Conservation (phyloP, 2,888 invertebrate species). For the Leptinotarsa rubiginosa region DNA sequence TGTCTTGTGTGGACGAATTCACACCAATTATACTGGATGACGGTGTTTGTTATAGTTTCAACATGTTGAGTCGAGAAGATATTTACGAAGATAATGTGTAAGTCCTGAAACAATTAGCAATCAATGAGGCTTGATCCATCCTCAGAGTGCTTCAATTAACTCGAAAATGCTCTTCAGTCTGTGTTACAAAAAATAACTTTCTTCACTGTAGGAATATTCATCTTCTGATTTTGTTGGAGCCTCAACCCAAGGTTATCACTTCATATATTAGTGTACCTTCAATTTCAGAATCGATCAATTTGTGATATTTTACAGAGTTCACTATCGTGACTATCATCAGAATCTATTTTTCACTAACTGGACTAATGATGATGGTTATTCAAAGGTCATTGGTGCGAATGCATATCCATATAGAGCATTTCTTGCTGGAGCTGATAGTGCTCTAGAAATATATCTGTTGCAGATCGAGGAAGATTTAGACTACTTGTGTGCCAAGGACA, state of each 20-base stretch:
- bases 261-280: too few relatives aligned
- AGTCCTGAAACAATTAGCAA: background rate
- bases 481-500: background rate
- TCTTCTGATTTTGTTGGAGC: too few relatives aligned
- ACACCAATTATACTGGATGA: background rate
- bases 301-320: background rate
- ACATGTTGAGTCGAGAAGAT: constrained; percentile 2
- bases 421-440: constrained; percentile 5
- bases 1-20: background rate
- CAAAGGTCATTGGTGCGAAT: background rate
- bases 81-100: background rate
- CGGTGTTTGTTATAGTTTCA: background rate
- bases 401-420: background rate
- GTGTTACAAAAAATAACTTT: too few relatives aligned
- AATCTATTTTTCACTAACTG: background rate
- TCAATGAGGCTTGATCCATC: too few relatives aligned
- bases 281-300: too few relatives aligned
- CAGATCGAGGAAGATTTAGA: background rate
- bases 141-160: too few relatives aligned
- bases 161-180: too few relatives aligned
- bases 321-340: background rate
- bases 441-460: background rate
- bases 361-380: background rate
- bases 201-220: too few relatives aligned
- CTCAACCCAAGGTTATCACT: too few relatives aligned